Percentiles rank a stretch among this genome's conserved stretches.
These are phyloP conservation scores for Drosophila willistoni DNA, from an alignment of 1,140 invertebrate species.

Conservation along the genomic window DNA sequence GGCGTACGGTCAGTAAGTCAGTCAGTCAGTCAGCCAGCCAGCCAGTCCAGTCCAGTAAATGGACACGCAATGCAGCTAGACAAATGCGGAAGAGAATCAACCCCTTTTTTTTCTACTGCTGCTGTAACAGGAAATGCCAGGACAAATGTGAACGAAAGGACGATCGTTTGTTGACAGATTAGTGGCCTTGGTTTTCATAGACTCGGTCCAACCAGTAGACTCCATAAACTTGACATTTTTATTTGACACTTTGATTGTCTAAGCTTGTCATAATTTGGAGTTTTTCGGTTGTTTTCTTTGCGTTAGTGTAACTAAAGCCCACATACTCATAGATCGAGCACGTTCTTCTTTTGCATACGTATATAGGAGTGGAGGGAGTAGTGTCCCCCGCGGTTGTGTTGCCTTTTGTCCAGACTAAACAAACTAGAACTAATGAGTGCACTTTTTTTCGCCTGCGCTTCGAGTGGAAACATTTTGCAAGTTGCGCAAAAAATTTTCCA, in stretches of 20 bases:
- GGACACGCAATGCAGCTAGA: constrained; percentile 44
- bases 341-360: constrained; percentile 52
- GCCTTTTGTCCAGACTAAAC: constrained; percentile 62
- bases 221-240: constrained; percentile 74
- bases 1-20: constrained; percentile 46
- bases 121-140: constrained; percentile 65
- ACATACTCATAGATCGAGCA: constrained; percentile 51
- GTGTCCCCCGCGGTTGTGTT: too few relatives aligned
- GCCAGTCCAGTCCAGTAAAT: constrained; percentile 34
- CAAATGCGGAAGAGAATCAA: constrained; percentile 34
- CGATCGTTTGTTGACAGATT: constrained; percentile 77
- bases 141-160: constrained; percentile 31
- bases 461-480: constrained; percentile 55
- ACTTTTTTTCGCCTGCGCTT: constrained; percentile 31
- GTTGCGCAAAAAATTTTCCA: constrained; percentile 69
- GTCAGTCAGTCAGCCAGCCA: constrained; percentile 32
- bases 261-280: constrained; percentile 61
- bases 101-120: constrained; percentile 47
- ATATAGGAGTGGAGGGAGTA: not conserved
- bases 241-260: constrained; percentile 79
- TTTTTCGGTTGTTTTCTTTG: constrained; percentile 9
- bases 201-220: not conserved
- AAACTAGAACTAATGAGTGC: constrained; percentile 78
- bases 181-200: constrained; percentile 55
- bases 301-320: constrained; percentile 53